Evolutionary conservation across 2,888 invertebrate species (phyloP).

Genomic region (Tenodera sinensis): DNA sequence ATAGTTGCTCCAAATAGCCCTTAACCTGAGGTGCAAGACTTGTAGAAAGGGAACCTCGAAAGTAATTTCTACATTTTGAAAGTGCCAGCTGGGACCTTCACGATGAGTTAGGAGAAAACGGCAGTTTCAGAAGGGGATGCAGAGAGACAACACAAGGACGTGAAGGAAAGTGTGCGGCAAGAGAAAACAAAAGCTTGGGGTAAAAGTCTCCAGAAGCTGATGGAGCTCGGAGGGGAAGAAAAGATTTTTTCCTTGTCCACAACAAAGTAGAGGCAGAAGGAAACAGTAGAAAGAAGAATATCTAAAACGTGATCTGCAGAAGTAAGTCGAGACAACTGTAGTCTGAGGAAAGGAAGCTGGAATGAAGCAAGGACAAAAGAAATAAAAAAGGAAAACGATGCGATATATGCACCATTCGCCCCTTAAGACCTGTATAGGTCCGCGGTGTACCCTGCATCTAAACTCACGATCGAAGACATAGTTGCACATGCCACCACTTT

Average conservation of each 20-base stretch:
- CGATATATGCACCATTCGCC: neutral
- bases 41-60: neutral
- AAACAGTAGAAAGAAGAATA: constrained; percentile 12
- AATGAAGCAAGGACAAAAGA: neutral
- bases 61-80: neutral
- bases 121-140: neutral
- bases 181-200: neutral
- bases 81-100: neutral
- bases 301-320: constrained; percentile 10
- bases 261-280: neutral
- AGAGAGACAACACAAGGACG: neutral
- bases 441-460: neutral
- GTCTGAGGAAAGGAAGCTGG: neutral
- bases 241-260: neutral
- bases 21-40: neutral
- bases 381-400: neutral
- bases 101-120: neutral
- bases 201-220: neutral
- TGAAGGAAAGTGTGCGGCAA: neutral
- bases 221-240: neutral
- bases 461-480: neutral
- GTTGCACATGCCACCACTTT: neutral
- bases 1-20: no score
- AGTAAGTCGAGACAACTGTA: neutral
- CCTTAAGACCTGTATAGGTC: neutral